phyloP scores from a whole-genome alignment of 2,888 invertebrate genomes.

The Hydrotaea diabolus region DNA sequence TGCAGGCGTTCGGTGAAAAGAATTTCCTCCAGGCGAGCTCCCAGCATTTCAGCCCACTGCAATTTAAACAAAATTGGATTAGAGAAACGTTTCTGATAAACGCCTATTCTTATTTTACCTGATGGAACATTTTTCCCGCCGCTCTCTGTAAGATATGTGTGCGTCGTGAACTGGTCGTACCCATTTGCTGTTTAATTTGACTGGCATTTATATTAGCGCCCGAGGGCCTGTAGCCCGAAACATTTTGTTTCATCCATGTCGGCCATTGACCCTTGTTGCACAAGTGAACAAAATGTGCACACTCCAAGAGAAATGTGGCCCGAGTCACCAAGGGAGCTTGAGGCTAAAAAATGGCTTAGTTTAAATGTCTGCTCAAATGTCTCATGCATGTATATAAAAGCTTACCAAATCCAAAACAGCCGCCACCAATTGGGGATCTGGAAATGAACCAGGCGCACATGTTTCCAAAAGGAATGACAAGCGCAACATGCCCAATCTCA shows the following conservation, averaged over 20 bases:
- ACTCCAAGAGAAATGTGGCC: constrained; percentile 95
- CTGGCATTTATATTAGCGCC: constrained; percentile 83
- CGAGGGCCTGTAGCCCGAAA: constrained; percentile 85
- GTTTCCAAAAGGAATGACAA: constrained; percentile 96
- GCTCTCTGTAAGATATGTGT: constrained; percentile 90
- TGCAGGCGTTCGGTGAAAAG: constrained; percentile 90
- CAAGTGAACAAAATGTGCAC: constrained; percentile 97
- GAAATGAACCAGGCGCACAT: constrained; percentile 96
- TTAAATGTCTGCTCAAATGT: background rate
- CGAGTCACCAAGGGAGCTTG: constrained; percentile 96
- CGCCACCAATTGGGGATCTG: constrained; percentile 97
- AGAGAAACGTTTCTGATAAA: no score
- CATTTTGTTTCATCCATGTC: constrained; percentile 95
- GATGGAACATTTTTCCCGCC: constrained; percentile 98
- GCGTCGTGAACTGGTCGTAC: constrained; percentile 84
- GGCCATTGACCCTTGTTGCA: constrained; percentile 99
- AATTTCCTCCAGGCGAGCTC: constrained; percentile 94
- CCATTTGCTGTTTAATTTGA: constrained; percentile 80
- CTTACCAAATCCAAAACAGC: constrained; percentile 95
- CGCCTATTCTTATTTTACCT: constrained; percentile 77
- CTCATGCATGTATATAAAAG: constrained; percentile 43
- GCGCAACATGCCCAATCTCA: constrained; percentile 93
- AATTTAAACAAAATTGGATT: constrained; percentile 6
- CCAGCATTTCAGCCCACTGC: constrained; percentile 85
- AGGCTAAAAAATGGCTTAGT: constrained; percentile 83